Evolutionary conservation across 2,888 invertebrate species (phyloP).

Genomic region (Epinotia ramella): DNA sequence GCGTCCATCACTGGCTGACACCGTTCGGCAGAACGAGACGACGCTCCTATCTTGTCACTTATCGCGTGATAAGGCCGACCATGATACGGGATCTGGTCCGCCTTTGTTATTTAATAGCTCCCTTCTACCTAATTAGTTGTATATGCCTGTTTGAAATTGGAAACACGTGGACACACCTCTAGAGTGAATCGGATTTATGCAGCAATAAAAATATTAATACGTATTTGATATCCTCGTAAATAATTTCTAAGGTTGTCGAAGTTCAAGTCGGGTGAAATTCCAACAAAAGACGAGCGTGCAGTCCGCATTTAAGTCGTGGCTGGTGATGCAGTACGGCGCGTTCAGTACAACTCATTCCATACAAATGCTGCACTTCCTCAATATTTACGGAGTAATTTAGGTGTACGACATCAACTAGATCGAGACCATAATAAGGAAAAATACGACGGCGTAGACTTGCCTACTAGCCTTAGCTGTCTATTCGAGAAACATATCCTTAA

Average conservation of each 20-base stretch:
- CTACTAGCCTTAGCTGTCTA: neutral
- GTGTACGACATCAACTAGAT: neutral
- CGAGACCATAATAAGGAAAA: neutral
- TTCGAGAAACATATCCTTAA: neutral
- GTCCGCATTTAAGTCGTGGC: neutral
- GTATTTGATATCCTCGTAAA: neutral
- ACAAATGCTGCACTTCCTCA: neutral
- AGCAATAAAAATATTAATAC: neutral
- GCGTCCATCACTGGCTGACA: too few species aligned
- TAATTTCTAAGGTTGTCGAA: neutral
- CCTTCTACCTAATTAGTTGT: neutral
- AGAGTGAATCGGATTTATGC: too few species aligned
- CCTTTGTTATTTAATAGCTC: neutral
- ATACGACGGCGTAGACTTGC: neutral
- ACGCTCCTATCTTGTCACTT: too few species aligned
- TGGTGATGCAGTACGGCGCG: neutral
- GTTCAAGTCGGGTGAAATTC: neutral
- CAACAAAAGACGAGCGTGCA: neutral
- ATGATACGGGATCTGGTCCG: too few species aligned
- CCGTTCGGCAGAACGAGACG: too few species aligned
- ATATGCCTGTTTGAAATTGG: neutral
- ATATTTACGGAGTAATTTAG: neutral
- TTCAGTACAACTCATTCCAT: too few species aligned
- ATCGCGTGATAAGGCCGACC: too few species aligned
- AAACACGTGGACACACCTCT: neutral